These are phyloP conservation scores for Diadumene lineata DNA, from an alignment of 92 coral and sea anemone genomes.

Conservation along the genomic window DNA sequence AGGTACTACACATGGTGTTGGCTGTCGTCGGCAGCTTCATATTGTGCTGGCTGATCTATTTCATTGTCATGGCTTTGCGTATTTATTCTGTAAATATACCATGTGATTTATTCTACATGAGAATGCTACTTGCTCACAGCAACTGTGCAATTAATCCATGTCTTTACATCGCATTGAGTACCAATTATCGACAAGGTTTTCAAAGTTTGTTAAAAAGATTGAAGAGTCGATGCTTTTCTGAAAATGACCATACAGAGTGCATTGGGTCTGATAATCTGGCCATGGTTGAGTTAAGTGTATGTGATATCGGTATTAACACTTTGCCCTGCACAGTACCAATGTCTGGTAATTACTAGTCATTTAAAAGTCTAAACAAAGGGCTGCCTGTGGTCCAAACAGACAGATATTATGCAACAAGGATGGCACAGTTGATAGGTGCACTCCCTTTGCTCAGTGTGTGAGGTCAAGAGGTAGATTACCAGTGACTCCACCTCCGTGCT, in stretches of 20 bases:
- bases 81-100: slow-evolving; percentile 40
- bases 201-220: slow-evolving; percentile 7
- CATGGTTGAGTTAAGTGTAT: slow-evolving; percentile 1
- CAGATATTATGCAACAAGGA: too few relatives aligned
- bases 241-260: not conserved
- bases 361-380: too few relatives aligned
- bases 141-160: slow-evolving; percentile 68
- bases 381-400: too few relatives aligned
- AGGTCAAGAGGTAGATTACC: too few relatives aligned
- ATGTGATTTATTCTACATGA: slow-evolving; percentile 47
- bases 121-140: slow-evolving; percentile 53
- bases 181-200: slow-evolving; percentile 54
- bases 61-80: slow-evolving; percentile 42
- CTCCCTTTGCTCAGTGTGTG: too few relatives aligned
- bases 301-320: not conserved
- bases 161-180: slow-evolving; percentile 50
- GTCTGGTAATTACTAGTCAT: too few relatives aligned
- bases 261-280: not conserved
- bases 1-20: slow-evolving; percentile 57
- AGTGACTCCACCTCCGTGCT: too few relatives aligned
- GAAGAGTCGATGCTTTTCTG: slow-evolving; percentile 1
- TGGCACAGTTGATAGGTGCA: too few relatives aligned
- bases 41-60: slow-evolving; percentile 64
- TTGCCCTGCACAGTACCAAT: not conserved
- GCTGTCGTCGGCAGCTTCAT: slow-evolving; percentile 56